Evolutionary conservation across 2,888 invertebrate species (phyloP), one percentile per base, ranked within the genome.

Genomic region (Cephus spinipes): DNA sequence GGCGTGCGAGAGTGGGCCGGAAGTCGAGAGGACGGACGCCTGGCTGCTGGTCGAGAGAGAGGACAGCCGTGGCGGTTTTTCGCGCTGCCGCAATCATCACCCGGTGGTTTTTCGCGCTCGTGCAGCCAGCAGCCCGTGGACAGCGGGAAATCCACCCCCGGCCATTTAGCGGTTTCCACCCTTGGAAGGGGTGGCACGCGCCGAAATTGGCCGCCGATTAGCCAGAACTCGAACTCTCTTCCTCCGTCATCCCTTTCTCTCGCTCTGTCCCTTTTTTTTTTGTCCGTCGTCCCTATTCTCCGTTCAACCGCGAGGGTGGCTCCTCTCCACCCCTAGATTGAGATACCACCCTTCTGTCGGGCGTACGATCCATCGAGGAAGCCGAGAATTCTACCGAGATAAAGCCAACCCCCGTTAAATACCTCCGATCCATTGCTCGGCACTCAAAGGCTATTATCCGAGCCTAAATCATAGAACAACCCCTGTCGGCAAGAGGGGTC

Each of bases 191-290:
- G 73, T 83, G 89, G 85, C 89, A 87, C 88, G 88, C 86, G 87
- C 85, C 85, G 73, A 88, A 89, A 88, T 88, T 89, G 87, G 82
- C 85, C 84, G 79, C 81, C 86, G 86, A 85, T 88, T 87, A 85
- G 80, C 80, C 74, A 77, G 71, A 79, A 79, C 74, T 69, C 33
- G 23, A 55, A 55, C 55, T 23, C 55, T 55, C 55, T 55, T 23
- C 55, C 23, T 23, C 55, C 9, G 23, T 55, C 55, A 23, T 55
- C 55, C 23, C 55, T 55, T 55, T 55, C 23, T 55, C 23, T 23
- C 23, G 6, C 23, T 23, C 55, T 23, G 23, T 55, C 55, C 55
- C 55, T 55, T 40, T 55, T 55, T 55, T 55, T 55, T 55, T 23
- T 15, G 9, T 55, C 23, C 23, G 9, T 55, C 2, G 9, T 55